Conservation (phyloP, 2,113 vertebrate species). For the Gnathonemus echidnorhynchus region DNA sequence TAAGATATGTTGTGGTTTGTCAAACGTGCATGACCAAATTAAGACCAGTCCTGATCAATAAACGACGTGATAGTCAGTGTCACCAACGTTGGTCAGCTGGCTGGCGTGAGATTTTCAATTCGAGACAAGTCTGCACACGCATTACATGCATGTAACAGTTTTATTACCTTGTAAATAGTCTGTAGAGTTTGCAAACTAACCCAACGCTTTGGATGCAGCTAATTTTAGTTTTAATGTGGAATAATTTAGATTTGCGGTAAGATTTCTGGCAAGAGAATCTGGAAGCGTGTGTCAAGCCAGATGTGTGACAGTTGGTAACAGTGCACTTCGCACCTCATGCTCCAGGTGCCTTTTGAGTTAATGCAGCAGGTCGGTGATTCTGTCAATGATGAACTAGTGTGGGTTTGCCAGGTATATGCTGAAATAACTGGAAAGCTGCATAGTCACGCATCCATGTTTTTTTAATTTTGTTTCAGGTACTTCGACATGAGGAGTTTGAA, state of each 20-base stretch:
- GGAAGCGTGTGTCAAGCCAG: too few relatives aligned
- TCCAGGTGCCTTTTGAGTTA: neutral
- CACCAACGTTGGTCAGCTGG: too few relatives aligned
- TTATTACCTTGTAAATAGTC: too few relatives aligned
- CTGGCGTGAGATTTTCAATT: too few relatives aligned
- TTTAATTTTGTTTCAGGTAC: constrained; percentile 55
- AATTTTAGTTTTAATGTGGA: too few relatives aligned
- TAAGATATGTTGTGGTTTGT: constrained; percentile 37
- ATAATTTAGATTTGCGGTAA: too few relatives aligned
- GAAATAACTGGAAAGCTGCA: neutral
- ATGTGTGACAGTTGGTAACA: neutral
- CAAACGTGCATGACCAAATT: neutral
- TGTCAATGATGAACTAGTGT: neutral
- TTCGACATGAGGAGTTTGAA: constrained; percentile 93
- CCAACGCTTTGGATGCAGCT: too few relatives aligned
- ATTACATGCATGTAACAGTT: too few relatives aligned
- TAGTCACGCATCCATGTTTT: neutral
- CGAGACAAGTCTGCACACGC: too few relatives aligned
- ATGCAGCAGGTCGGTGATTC: neutral
- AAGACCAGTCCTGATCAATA: neutral
- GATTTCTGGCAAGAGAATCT: too few relatives aligned
- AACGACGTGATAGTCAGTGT: neutral
- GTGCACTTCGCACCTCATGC: neutral
- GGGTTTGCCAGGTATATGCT: neutral
- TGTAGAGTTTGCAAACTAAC: too few relatives aligned